Percentiles rank a stretch among this genome's conserved stretches.
phyloP scores from a whole-genome alignment of 2,797 vertebrate species.

The Cephalopachus bancanus region DNA sequence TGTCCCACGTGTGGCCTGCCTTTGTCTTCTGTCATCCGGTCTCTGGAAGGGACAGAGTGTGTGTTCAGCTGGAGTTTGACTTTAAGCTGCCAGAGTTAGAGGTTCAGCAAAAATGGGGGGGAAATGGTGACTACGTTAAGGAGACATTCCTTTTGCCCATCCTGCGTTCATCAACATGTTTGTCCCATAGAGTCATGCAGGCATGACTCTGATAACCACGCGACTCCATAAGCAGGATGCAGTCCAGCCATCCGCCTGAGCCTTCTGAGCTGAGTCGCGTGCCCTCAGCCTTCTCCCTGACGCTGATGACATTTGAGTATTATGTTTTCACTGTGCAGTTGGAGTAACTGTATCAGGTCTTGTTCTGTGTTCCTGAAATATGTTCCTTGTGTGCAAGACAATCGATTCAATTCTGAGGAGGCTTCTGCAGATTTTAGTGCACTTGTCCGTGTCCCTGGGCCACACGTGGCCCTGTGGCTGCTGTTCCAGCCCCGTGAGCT shows the following conservation, averaged over 20 bases:
- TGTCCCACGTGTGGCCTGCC: not conserved
- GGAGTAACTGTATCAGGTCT: not conserved
- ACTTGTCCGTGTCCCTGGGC: conserved; percentile 76
- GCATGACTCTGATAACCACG: not conserved
- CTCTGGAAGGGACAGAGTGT: not conserved
- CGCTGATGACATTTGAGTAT: not conserved
- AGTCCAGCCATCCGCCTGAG: conserved; percentile 6
- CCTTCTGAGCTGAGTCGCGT: not conserved
- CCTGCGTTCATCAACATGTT: not conserved
- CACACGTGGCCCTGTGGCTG: conserved; percentile 77
- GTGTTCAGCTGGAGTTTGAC: not conserved
- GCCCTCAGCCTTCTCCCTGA: not conserved
- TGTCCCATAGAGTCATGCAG: not conserved
- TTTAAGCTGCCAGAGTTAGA: not conserved
- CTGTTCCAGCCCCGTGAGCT: conserved; percentile 83
- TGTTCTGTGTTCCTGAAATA: not conserved
- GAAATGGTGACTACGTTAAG: not conserved
- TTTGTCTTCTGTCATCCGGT: not conserved
- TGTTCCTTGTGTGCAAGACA: conserved; percentile 63
- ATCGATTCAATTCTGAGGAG: conserved; percentile 33
- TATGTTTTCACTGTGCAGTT: conserved; percentile 8
- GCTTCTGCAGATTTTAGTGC: conserved; percentile 60
- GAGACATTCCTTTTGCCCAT: not conserved
- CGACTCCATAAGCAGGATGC: conserved; percentile 21
- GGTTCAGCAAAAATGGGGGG: not conserved